A percentile compares a stretch with the other conserved stretches of the same genome.
Evolutionary conservation across 1,140 invertebrate genomes (phyloP).

Genomic region (Caenorhabditis tropicalis): DNA sequence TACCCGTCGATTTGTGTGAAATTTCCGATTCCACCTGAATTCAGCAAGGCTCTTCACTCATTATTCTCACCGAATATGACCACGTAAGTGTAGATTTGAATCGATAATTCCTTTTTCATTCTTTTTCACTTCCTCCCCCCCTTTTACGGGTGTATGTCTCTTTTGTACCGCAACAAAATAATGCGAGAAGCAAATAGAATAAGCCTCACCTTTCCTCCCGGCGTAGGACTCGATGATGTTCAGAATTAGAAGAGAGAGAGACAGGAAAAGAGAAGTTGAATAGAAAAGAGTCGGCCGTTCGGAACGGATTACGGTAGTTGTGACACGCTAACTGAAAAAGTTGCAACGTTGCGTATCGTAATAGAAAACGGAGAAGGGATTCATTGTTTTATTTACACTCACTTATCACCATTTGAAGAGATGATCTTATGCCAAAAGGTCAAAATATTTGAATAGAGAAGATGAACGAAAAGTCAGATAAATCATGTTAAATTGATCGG

Average conservation of each 20-base stretch:
- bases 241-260: not conserved
- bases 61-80: constrained; percentile 62
- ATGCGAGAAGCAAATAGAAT: constrained; percentile 27
- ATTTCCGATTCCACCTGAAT: constrained; percentile 68
- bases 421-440: not conserved
- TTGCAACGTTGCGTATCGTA: constrained; percentile 36
- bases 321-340: not conserved
- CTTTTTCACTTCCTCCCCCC: not conserved
- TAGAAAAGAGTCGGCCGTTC: not conserved
- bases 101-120: constrained; percentile 4
- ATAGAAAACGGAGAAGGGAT: too few relatives aligned
- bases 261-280: not conserved
- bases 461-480: not conserved
- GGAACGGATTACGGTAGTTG: not conserved
- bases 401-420: constrained; percentile 34
- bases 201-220: not conserved
- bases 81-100: constrained; percentile 51
- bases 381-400: constrained; percentile 7
- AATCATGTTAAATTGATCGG: constrained; percentile 1
- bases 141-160: constrained; percentile 18
- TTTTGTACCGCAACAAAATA: constrained; percentile 39
- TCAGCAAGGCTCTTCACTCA: constrained; percentile 55
- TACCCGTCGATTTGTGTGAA: constrained; percentile 72
- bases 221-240: not conserved
- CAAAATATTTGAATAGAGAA: constrained; percentile 21